Base-by-base conservation (phyloP, 2,888 invertebrate genomes). In the Ochropleura leucogaster region DNA sequence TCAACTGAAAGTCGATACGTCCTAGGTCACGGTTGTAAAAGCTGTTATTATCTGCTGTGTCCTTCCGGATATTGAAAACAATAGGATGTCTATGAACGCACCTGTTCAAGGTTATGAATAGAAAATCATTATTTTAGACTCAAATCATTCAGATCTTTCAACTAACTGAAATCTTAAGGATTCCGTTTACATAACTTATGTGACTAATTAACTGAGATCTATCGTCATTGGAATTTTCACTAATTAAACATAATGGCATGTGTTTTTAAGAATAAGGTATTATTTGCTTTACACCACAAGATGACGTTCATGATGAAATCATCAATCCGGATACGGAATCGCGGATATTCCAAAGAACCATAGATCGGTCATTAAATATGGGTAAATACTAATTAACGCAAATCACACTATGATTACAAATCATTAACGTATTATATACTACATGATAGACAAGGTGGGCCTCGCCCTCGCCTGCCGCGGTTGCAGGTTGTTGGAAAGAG, bases 261-360 rank as follows among this genome's bases (percentile, higher is more conserved):
- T 40, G 7, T 46, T 51, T 46, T 63, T 20, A 18, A 42, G 46
- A 66, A 55, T n/a, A 51, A 16, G 18, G 47, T 77, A 64, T n/a
- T 64, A 59, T 68, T 77, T 68, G 44, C 12, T 68, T 30, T 40
- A 64, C 18, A 59, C 20, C 30, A 8, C 44, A 53, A 59, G 18
- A 44, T 77, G 70, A 83, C 55, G 70, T 40, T 30, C 4, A 83
- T 69, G 46, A 64, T 79, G 72, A 72, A 67, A 72, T 79, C 84
- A 83, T 44, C 77, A 60, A 77, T 68, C 69, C 83, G 83, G 78
- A 78, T 64, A 40, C 53, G 20, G 63, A 59, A 66, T 79, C 16
- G 9, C 84, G 79, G 84, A 83, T 79, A 79, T 79, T 79, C 72
- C 80, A 40, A 71, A 68, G 72, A 71, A 71, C 59, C 66, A 72